Base-by-base conservation (phyloP, 1,140 invertebrate genomes). In the Mylabris phalerata region DNA sequence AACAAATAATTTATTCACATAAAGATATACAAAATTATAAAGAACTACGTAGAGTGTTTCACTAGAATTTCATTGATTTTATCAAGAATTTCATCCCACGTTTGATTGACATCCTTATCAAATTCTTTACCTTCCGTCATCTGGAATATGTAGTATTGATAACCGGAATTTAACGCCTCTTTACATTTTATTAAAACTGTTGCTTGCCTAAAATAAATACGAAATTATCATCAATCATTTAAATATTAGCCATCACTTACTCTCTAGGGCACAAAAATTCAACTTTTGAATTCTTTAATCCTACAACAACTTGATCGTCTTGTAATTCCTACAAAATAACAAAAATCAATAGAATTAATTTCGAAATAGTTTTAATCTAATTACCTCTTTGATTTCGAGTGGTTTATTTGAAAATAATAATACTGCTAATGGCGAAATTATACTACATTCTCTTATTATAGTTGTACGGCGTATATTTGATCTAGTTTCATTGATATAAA, bases 401-500 rank as follows among this genome's bases (percentile, higher is more conserved):
- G 7, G 4, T 32, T 63, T 62, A 60, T 69, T 70, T 48, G 61
- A 67, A 62, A 74, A 74, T 42, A 74, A 64, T 38, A 74, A 55
- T 26, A 73, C 58, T 39, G 67, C 60, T 45, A 74, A 48, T 1
- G 67, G 57, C 19, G 71, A 56, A 45, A 74, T 67, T 24, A 71
- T 42, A 64, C 71, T 73, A 47, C 64, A 72, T 67, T 74, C 73
- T 44, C 71, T 54, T 27, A 73, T 64, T 32, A 67, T 41, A n/a
- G 69, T 70, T 4, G 66, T 69, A 58, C 70, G 63, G 51, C 72
- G 52, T 7, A 73, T 50, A 50, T 73, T 71, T 3, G 72, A 73
- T n/a, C 67, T 50, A 9, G 66, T 71, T 65, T 74, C 73, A 56
- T 73, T 71, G n/a, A 73, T 69, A 51, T 74, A 73, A 9, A 73